Evolutionary conservation across 2,113 vertebrate species (phyloP), one percentile per base, ranked within the genome.

Genomic region (Ophiodon elongatus): DNA sequence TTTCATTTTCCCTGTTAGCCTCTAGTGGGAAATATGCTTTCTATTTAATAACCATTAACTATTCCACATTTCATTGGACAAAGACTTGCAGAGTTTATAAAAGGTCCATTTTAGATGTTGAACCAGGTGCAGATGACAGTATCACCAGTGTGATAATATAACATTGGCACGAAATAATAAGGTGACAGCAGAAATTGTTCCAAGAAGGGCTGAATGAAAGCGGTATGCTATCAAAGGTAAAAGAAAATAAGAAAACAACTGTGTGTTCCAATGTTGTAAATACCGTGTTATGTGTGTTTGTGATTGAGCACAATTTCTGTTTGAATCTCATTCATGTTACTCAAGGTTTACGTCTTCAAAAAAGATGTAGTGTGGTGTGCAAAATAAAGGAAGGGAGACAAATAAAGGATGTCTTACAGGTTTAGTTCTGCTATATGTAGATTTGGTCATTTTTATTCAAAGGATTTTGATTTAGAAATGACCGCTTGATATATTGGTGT

Each of bases 1-100:
- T 45, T 72, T 73, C 17, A 54, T 65, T 72, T 73, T 45, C 47
- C 31, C n/a, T 54, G 47, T n/a, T 64, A 54, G n/a, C 57, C 23
- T 39, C 57, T 31, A 1, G 8, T 35, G 33, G 8, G 33, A 52
- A 63, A 71, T 63, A 1, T 37, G n/a, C 10, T 72, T 23, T 8
- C 35, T 57, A 21, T 80, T 64, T 17, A 27, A 67, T 35, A 29
- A 21, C 39, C 9, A 35, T 19, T 45, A 59, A 35, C 27, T 35
- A 19, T 14, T 50, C 15, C 41, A 52, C 6, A 15, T 50, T 62
- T 37, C 14, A 33, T 8, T 17, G 7, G 9, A 15, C 21, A 14
- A 54, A 52, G 11, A 52, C 8, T n/a, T 10, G 15, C 25, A 57
- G 11, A 41, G 25, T 66, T 57, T 17, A 25, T 54, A 35, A 68